These are phyloP conservation scores for Perdita meconis DNA, from an alignment of 2,888 invertebrate species.

Conservation along the genomic window DNA sequence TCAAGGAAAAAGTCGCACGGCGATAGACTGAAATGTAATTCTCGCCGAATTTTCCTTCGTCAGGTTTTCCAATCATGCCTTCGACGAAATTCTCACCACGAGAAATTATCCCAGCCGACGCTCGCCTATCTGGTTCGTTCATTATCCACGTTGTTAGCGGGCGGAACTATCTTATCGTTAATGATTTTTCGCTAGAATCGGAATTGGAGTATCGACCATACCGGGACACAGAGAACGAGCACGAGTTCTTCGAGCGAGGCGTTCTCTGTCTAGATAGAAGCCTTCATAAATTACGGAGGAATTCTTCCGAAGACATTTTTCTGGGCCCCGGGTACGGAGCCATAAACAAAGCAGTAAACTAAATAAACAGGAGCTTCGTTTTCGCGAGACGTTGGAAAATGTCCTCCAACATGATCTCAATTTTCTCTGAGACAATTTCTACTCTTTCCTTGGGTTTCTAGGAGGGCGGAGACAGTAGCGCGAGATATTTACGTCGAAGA, in stretches of 20 bases:
- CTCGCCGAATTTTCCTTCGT: slow-evolving; percentile 38
- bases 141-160: slow-evolving; percentile 56
- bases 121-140: slow-evolving; percentile 28
- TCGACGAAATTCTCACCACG: slow-evolving; percentile 37
- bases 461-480: no score
- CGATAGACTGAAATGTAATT: slow-evolving; percentile 9
- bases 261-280: no score
- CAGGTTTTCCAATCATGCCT: slow-evolving; percentile 31
- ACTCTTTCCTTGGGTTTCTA: no score
- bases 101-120: slow-evolving; percentile 43
- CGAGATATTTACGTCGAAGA: no score
- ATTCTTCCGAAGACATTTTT: no score
- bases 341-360: no score
- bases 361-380: no score
- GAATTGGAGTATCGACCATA: background rate
- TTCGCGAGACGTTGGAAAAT: no score
- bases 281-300: no score
- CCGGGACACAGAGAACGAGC: background rate
- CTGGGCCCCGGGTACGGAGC: no score
- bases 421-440: no score
- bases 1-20: slow-evolving; percentile 20
- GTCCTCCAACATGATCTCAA: no score
- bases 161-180: slow-evolving; percentile 55
- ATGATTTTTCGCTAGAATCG: slow-evolving; percentile 15
- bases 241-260: background rate